Evolutionary conservation across 2,888 invertebrate species (phyloP).

Genomic region (Automeris io): DNA sequence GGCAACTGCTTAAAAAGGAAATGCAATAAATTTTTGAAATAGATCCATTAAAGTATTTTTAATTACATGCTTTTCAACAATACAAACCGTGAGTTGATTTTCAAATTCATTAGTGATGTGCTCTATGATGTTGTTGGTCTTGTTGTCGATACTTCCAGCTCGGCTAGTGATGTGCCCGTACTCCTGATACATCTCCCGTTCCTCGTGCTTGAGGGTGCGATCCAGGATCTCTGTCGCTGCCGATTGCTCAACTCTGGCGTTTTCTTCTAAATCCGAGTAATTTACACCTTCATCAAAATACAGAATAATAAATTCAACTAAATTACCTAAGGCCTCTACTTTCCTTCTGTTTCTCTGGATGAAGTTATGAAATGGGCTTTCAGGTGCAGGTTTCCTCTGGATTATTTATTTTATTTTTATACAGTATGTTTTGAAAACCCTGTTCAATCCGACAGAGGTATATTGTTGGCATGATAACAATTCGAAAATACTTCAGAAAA

Average conservation of each 20-base stretch:
- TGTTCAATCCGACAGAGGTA: too few species aligned
- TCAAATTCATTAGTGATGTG: slow-evolving; percentile 50
- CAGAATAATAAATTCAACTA: background rate
- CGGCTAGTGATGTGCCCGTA: slow-evolving; percentile 47
- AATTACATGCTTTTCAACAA: background rate
- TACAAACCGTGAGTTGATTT: slow-evolving; percentile 48
- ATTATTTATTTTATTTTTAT: too few species aligned
- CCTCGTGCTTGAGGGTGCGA: slow-evolving; percentile 48
- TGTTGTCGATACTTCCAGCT: slow-evolving; percentile 58
- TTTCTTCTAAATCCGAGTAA: slow-evolving; percentile 36
- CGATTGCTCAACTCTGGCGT: slow-evolving; percentile 49
- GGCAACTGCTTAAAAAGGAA: slow-evolving; percentile 37
- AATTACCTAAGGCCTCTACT: too few species aligned
- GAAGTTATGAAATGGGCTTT: too few species aligned
- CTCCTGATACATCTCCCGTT: slow-evolving; percentile 44
- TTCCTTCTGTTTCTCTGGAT: too few species aligned
- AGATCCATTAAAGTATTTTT: too few species aligned
- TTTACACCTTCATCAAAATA: slow-evolving; percentile 37
- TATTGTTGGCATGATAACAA: too few species aligned
- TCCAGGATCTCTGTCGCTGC: slow-evolving; percentile 57
- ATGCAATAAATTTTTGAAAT: too few species aligned
- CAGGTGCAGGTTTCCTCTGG: too few species aligned
- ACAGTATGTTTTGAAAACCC: too few species aligned
- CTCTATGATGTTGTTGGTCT: slow-evolving; percentile 60
- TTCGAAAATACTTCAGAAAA: too few species aligned